Conservation (phyloP, 2,888 invertebrate species). For the Tachystola acroxantha region DNA sequence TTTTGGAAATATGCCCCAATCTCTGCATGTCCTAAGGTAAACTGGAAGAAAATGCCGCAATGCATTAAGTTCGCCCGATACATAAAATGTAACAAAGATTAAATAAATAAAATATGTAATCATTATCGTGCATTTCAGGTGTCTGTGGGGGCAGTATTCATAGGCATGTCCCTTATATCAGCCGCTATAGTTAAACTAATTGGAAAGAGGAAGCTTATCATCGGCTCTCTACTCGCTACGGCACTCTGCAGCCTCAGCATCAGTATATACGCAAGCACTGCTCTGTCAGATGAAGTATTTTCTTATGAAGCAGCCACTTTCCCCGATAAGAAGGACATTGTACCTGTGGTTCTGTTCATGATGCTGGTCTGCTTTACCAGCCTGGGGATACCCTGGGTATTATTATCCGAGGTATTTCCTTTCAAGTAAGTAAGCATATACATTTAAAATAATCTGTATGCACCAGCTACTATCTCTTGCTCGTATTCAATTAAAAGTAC, state of each 20-base stretch:
- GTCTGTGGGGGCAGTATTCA: conserved; percentile 47
- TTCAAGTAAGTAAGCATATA: conserved; percentile 64
- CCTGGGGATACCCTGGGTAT: conserved; percentile 74
- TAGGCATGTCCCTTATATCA: conserved; percentile 51
- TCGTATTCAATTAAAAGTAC: too few relatives aligned
- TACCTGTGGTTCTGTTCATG: conserved; percentile 61
- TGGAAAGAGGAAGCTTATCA: conserved; percentile 59
- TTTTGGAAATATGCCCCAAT: too few relatives aligned
- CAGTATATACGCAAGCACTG: conserved; percentile 45
- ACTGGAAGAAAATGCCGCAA: too few relatives aligned
- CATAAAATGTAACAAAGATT: too few relatives aligned
- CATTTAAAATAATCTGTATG: too few relatives aligned
- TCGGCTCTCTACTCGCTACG: conserved; percentile 47
- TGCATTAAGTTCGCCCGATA: too few relatives aligned
- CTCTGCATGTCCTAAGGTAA: too few relatives aligned
- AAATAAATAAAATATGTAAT: too few relatives aligned
- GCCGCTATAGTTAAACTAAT: conserved; percentile 50
- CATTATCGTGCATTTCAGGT: conserved; percentile 63
- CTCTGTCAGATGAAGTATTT: conserved; percentile 41
- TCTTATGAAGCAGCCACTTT: conserved; percentile 58
- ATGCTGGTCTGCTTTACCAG: conserved; percentile 53
- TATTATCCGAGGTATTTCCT: conserved; percentile 78
- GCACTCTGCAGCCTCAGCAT: conserved; percentile 46
- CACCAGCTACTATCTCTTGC: too few relatives aligned
- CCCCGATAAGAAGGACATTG: conserved; percentile 47